Percentiles rank a stretch among this genome's conserved stretches.
Conservation (phyloP, 2,888 invertebrate species). For the Parnassius glacialis region DNA sequence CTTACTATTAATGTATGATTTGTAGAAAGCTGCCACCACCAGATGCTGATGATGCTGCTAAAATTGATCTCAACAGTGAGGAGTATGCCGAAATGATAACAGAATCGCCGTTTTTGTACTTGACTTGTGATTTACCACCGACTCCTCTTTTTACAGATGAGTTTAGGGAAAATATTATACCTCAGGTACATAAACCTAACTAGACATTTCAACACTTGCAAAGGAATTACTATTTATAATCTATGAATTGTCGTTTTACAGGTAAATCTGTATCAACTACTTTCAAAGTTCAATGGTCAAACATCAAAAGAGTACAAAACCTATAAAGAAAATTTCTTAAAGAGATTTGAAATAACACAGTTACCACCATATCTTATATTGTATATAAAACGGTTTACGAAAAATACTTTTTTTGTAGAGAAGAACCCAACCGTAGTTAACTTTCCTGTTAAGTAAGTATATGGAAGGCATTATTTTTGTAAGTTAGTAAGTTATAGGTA, state of each 20-base stretch:
- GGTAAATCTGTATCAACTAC: slow-evolving; percentile 95
- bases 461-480: too few relatives aligned
- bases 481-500: too few relatives aligned
- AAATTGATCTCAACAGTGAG: slow-evolving; percentile 88
- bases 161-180: slow-evolving; percentile 98
- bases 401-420: slow-evolving; percentile 99
- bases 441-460: slow-evolving; percentile 97
- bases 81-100: slow-evolving; percentile 94
- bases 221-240: neutral
- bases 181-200: slow-evolving; percentile 84
- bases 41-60: slow-evolving; percentile 94
- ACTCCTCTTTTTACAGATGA: slow-evolving; percentile 99
- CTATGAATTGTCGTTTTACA: slow-evolving; percentile 51
- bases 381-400: slow-evolving; percentile 98
- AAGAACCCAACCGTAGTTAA: slow-evolving; percentile 99
- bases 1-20: slow-evolving; percentile 15
- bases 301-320: slow-evolving; percentile 99
- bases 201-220: too few relatives aligned
- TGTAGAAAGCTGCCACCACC: slow-evolving; percentile 93
- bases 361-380: slow-evolving; percentile 97
- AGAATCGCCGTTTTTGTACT: slow-evolving; percentile 96
- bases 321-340: slow-evolving; percentile 98
- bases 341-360: slow-evolving; percentile 96
- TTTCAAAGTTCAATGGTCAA: slow-evolving; percentile 98
- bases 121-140: slow-evolving; percentile 98